Base-by-base conservation (phyloP, 2,113 vertebrate genomes). In the Lagenorhynchus albirostris region DNA sequence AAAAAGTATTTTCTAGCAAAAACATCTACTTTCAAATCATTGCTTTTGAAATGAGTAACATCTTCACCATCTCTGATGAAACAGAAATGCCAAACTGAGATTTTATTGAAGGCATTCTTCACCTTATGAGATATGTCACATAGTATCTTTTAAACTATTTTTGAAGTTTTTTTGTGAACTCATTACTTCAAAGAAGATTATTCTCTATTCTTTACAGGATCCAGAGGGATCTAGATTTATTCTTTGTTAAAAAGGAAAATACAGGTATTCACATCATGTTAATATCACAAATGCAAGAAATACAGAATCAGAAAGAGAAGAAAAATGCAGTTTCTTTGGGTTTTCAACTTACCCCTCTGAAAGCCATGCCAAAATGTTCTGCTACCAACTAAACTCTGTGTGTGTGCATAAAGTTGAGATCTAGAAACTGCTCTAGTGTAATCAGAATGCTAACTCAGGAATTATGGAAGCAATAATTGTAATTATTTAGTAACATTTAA, bases 91-190 rank as follows among this genome's bases (percentile, higher is more conserved):
- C 55, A 93, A 70, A 18, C 23, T 67, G 81, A 44, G 26, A 53
- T 41, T 67, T 95, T 96, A 96, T 93, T 97, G 85, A 84, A 93
- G 71, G 58, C 76, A 91, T 96, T 90, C 82, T 63, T 98, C 77
- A 94, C 85, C 31, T 36, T 91, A 73, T 80, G 68, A 96, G 50
- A 76, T 68, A 95, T 95, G 94, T 80, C 92, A 96, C 18, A 88
- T 6, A 88, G 18, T 73, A 63, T 76, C 36, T 96, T 74, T 55
- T 60, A 95, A 93, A 83, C 47, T 67, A 84, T 74, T 94, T 93
- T 88, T 93, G 36, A 91, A 50, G 50, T 63, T 29, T 71, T 86
- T 96, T 63, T 67, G 74, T 95, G 83, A 97, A 92, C 85, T 80
- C 89, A 88, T 96, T 95, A 91, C 36, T 87, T 93, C 80, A 95